These are phyloP conservation scores for Trachymyrmex septentrionalis DNA, from an alignment of 1,140 invertebrate genomes.

Conservation along the genomic window DNA sequence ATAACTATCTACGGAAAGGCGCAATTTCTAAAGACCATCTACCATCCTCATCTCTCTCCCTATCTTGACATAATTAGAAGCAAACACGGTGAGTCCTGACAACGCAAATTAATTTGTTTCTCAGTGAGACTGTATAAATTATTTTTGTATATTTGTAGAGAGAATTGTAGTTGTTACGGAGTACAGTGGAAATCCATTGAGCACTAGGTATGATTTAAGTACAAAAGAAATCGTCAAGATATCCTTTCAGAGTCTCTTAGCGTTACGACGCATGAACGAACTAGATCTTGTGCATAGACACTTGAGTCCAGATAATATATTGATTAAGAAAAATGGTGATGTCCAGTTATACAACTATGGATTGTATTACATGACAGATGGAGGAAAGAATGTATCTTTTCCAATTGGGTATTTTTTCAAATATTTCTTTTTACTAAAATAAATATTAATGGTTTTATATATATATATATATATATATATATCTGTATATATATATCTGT, in stretches of 20 bases:
- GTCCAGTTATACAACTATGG: slow-evolving; percentile 97
- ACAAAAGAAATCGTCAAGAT: slow-evolving; percentile 88
- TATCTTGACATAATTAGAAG: slow-evolving; percentile 97
- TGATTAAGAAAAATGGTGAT: slow-evolving; percentile 90
- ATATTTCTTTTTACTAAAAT: slow-evolving; percentile 28
- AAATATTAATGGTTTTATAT: not conserved
- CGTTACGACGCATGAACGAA: slow-evolving; percentile 91
- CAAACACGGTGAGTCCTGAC: slow-evolving; percentile 93
- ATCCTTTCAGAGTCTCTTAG: slow-evolving; percentile 91
- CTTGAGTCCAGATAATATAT: slow-evolving; percentile 94
- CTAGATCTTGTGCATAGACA: slow-evolving; percentile 93
- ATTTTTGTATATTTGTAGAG: slow-evolving; percentile 89
- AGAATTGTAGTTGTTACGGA: slow-evolving; percentile 96
- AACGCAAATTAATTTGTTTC: slow-evolving; percentile 43
- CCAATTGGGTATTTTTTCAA: slow-evolving; percentile 93
- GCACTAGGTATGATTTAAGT: slow-evolving; percentile 82
- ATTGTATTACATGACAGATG: slow-evolving; percentile 95
- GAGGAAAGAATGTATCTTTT: slow-evolving; percentile 95
- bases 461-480: no score
- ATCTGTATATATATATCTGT: not conserved
- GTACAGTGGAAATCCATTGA: slow-evolving; percentile 91
- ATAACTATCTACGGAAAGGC: slow-evolving; percentile 97
- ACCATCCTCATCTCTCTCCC: slow-evolving; percentile 93
- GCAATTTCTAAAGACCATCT: slow-evolving; percentile 93
- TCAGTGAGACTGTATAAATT: slow-evolving; percentile 6